A percentile compares a stretch with the other conserved stretches of the same genome.
phyloP scores from a whole-genome alignment of 2,797 vertebrate species.

The Molossus alvarezi region DNA sequence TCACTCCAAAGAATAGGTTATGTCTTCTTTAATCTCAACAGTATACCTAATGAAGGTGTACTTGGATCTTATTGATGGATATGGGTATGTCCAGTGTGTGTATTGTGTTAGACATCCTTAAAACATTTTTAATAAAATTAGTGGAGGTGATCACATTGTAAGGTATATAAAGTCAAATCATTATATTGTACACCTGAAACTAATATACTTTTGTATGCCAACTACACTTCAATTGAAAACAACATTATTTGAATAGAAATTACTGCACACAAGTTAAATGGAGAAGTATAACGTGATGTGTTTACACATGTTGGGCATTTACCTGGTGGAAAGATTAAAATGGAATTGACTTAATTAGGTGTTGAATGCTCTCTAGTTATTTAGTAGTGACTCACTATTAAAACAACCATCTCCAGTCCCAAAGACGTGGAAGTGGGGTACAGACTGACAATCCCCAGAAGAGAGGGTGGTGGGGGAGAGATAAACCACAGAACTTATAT shows the following conservation, averaged over 20 bases:
- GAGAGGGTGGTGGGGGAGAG: too few species aligned
- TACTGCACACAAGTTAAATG: neutral
- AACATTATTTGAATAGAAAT: conserved; percentile 1
- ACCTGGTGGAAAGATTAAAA: conserved; percentile 7
- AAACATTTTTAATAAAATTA: neutral
- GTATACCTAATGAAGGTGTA: neutral
- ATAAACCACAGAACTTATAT: too few species aligned
- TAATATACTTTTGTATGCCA: neutral
- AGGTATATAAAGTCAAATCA: neutral
- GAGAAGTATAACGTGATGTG: neutral
- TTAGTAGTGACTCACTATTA: neutral
- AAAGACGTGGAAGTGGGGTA: too few species aligned
- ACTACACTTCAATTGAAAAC: neutral
- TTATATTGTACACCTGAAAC: neutral
- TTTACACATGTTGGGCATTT: neutral
- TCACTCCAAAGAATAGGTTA: neutral
- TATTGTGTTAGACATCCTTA: neutral
- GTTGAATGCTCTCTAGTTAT: neutral
- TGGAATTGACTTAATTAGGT: neutral
- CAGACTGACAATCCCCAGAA: too few species aligned
- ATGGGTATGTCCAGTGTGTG: neutral
- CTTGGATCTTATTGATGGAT: neutral
- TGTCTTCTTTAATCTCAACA: neutral
- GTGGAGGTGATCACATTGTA: neutral
- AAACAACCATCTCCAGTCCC: neutral